Percentiles rank a stretch among this genome's conserved stretches.
phyloP scores from a whole-genome alignment of 2,797 vertebrate species.

The Chelonia mydas region DNA sequence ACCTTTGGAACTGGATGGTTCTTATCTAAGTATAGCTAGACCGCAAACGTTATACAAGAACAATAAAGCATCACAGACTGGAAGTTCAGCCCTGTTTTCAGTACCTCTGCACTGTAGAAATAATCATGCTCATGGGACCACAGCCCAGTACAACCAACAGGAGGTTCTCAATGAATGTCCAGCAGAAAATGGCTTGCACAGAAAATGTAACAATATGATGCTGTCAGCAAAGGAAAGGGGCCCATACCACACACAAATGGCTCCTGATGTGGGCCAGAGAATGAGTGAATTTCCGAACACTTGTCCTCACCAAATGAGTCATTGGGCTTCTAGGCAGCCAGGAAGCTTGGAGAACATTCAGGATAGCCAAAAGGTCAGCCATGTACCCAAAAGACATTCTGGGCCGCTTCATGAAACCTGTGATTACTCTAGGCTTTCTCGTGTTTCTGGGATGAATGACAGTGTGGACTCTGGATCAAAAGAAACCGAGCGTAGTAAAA shows the following conservation, averaged over 20 bases:
- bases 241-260: neutral
- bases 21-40: slow-evolving; percentile 78
- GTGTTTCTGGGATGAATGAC: slow-evolving; percentile 12
- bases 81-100: slow-evolving; percentile 2
- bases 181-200: slow-evolving; percentile 15
- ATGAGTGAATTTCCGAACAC: slow-evolving; percentile 24
- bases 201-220: slow-evolving; percentile 57
- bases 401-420: slow-evolving; percentile 34
- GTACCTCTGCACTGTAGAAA: slow-evolving; percentile 58
- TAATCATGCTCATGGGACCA: slow-evolving; percentile 20
- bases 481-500: slow-evolving; percentile 66
- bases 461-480: neutral
- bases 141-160: slow-evolving; percentile 15
- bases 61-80: slow-evolving; percentile 17
- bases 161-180: slow-evolving; percentile 15
- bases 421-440: slow-evolving; percentile 36
- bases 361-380: slow-evolving; percentile 4
- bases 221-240: slow-evolving; percentile 36
- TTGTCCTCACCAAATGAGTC: neutral
- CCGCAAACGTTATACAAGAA: slow-evolving; percentile 59
- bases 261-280: slow-evolving; percentile 23
- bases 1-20: slow-evolving; percentile 79
- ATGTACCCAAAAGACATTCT: neutral
- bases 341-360: neutral
- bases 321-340: slow-evolving; percentile 13